These are phyloP conservation scores for Tenthredo scrophulariae DNA, from an alignment of 2,888 invertebrate species.

Conservation along the genomic window DNA sequence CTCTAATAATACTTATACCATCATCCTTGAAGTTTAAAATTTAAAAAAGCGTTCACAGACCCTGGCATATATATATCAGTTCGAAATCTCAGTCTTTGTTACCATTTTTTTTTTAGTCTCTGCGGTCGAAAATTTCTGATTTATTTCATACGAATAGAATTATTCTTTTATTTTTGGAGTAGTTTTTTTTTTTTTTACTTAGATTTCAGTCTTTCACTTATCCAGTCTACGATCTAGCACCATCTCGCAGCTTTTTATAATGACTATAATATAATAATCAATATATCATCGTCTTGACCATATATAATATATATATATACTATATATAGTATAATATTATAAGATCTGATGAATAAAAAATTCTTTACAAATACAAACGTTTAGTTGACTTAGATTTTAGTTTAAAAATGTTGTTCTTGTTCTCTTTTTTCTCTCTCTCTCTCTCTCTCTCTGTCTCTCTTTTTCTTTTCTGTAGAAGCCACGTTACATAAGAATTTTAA, in stretches of 20 bases:
- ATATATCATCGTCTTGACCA: slow-evolving; percentile 19
- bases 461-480: neutral
- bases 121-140: slow-evolving; percentile 45
- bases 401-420: slow-evolving; percentile 16
- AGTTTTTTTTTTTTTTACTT: slow-evolving; percentile 17
- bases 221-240: slow-evolving; percentile 71
- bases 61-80: slow-evolving; percentile 52
- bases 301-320: slow-evolving; percentile 3
- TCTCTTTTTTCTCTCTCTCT: slow-evolving; percentile 13
- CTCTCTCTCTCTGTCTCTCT: slow-evolving; percentile 58
- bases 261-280: slow-evolving; percentile 37
- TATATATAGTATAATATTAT: neutral
- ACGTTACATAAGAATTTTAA: slow-evolving; percentile 53
- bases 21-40: neutral
- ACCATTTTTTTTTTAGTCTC: slow-evolving; percentile 49
- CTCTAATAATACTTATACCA: neutral
- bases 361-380: slow-evolving; percentile 40
- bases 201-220: slow-evolving; percentile 62
- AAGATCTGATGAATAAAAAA: slow-evolving; percentile 39
- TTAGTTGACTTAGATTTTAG: slow-evolving; percentile 34
- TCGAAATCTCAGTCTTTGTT: slow-evolving; percentile 52
- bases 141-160: slow-evolving; percentile 8
- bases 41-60: slow-evolving; percentile 35
- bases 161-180: neutral
- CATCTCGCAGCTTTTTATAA: slow-evolving; percentile 65